Conservation (phyloP, 1,140 invertebrate species). For the Diorhabda elongata region DNA sequence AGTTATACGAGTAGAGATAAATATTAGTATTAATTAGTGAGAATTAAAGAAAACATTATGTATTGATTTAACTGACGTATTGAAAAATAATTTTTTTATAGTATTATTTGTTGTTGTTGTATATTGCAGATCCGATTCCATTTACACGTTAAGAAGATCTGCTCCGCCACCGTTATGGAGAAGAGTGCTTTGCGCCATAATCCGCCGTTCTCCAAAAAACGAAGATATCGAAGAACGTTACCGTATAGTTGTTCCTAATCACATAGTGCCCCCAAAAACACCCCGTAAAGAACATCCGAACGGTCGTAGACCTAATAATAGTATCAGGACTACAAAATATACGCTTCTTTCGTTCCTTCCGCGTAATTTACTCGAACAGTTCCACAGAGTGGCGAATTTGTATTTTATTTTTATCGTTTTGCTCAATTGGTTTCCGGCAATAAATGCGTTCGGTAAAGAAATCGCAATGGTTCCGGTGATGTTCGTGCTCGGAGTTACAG, state of each 20-base stretch:
- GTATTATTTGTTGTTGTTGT: background rate
- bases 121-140: conserved; percentile 69
- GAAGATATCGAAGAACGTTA: conserved; percentile 64
- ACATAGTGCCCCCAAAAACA: conserved; percentile 72
- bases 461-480: conserved; percentile 91
- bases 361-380: conserved; percentile 96
- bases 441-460: conserved; percentile 95
- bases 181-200: conserved; percentile 57
- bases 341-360: conserved; percentile 91
- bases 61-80: too few species aligned
- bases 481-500: conserved; percentile 94
- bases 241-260: conserved; percentile 75
- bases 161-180: conserved; percentile 66
- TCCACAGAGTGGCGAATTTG: conserved; percentile 94
- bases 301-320: conserved; percentile 71
- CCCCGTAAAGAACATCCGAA: conserved; percentile 80
- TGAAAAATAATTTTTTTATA: too few species aligned
- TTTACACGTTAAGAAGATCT: conserved; percentile 77
- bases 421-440: conserved; percentile 89
- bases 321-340: conserved; percentile 94
- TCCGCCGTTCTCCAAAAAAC: conserved; percentile 48
- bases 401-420: conserved; percentile 97
- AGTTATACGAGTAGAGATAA: too few species aligned
- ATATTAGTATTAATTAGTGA: too few species aligned
- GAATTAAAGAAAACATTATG: too few species aligned